Evolutionary conservation across 1,140 invertebrate species (phyloP).

Genomic region (Polypedilum vanderplanki): DNA sequence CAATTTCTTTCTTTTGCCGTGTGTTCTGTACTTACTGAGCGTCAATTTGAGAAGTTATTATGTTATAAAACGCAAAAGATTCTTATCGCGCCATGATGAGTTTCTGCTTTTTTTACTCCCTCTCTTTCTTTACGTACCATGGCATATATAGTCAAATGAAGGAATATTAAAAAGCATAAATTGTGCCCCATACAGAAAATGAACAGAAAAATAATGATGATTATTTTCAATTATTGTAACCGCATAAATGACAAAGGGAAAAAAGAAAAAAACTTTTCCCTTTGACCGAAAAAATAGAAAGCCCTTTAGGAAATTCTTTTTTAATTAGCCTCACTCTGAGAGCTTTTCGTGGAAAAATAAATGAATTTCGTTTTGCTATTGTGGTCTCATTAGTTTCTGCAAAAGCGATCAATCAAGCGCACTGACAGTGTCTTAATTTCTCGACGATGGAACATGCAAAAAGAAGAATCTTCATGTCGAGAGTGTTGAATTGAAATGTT

Average conservation of each 20-base stretch:
- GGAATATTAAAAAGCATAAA: too few species aligned
- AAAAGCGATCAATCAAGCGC: background rate
- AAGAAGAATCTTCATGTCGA: background rate
- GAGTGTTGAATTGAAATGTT: background rate
- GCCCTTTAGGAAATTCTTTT: background rate
- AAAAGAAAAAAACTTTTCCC: background rate
- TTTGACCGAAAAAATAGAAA: background rate
- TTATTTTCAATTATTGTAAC: background rate
- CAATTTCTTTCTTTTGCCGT: background rate
- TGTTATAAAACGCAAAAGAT: constrained; percentile 19
- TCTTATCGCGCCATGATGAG: background rate
- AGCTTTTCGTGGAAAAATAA: background rate
- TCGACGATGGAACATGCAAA: background rate
- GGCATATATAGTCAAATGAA: background rate
- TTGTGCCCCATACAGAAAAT: too few species aligned
- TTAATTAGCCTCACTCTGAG: background rate
- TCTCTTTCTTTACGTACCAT: background rate
- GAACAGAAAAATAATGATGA: too few species aligned
- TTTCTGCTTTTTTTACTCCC: background rate
- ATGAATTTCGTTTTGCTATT: background rate
- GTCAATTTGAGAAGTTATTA: constrained; percentile 13
- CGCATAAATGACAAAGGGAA: background rate
- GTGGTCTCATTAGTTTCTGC: background rate
- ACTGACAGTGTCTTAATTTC: background rate
- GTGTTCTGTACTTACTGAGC: background rate